A percentile compares a stretch with the other conserved stretches of the same genome.
Evolutionary conservation across 2,113 vertebrate genomes (phyloP).

Genomic region (Galeopterus variegatus): DNA sequence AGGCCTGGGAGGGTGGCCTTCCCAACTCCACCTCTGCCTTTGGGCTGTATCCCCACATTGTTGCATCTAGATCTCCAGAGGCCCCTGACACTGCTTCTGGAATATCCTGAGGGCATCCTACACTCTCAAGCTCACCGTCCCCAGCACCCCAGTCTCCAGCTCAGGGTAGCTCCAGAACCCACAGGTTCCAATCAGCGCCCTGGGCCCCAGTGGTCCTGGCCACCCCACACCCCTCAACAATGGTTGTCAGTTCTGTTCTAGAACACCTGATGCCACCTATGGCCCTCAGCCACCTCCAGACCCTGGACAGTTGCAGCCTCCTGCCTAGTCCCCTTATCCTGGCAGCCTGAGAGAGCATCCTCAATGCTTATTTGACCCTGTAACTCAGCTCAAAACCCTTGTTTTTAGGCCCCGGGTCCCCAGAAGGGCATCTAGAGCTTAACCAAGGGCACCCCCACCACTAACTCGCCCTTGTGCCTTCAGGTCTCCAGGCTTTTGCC

Average conservation of each 20-base stretch:
- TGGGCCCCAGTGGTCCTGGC: background rate
- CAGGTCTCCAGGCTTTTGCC: background rate
- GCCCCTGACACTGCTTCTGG: background rate
- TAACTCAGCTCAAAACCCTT: background rate
- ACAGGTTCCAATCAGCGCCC: background rate
- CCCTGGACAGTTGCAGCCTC: too few species aligned
- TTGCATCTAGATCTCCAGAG: background rate
- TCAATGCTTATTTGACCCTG: background rate
- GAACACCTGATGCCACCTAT: background rate
- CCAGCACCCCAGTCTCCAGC: background rate
- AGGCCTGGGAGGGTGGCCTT: background rate
- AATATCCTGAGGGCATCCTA: background rate
- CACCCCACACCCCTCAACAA: background rate
- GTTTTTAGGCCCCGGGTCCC: background rate
- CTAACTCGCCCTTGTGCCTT: background rate
- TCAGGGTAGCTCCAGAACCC: background rate
- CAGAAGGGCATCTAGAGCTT: background rate
- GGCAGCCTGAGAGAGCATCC: background rate
- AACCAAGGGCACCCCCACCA: background rate
- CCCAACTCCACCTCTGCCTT: background rate
- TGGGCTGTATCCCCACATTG: background rate
- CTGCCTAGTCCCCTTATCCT: background rate
- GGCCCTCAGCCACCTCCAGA: background rate
- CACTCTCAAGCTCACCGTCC: background rate
- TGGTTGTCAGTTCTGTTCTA: background rate